These are phyloP conservation scores for Mobula birostris DNA, from an alignment of 2,113 vertebrate genomes.

Conservation along the genomic window DNA sequence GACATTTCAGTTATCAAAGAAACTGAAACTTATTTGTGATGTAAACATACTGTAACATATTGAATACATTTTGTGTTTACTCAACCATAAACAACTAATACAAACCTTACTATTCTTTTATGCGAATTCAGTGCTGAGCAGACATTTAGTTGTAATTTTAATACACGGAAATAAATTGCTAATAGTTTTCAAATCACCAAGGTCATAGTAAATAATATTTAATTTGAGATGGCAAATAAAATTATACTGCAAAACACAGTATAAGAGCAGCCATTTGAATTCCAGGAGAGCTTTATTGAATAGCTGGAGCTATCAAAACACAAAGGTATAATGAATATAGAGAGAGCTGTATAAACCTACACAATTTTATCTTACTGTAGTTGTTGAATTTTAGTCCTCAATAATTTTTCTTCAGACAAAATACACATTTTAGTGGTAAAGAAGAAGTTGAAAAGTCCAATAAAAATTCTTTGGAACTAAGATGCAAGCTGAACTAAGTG, in stretches of 20 bases:
- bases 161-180: conserved; percentile 29
- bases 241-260: conserved; percentile 2
- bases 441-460: too few species aligned
- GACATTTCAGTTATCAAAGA: neutral
- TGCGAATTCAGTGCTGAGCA: neutral
- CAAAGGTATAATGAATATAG: neutral
- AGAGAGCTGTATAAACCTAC: neutral
- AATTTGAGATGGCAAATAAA: conserved; percentile 27
- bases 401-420: neutral
- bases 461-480: neutral
- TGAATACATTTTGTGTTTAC: neutral
- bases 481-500: neutral
- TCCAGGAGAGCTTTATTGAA: neutral
- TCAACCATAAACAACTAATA: conserved; percentile 21
- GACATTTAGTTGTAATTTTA: conserved; percentile 30
- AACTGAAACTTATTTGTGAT: neutral
- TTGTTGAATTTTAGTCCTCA: neutral
- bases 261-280: conserved; percentile 21
- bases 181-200: conserved; percentile 7
- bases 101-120: neutral
- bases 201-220: conserved; percentile 34
- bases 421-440: neutral
- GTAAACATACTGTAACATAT: neutral
- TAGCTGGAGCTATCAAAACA: neutral
- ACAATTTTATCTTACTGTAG: neutral